A percentile compares a stretch with the other conserved stretches of the same genome.
Conservation (phyloP, 53 echinoderm and acorn worm genomes). For the Mesocentrotus franciscanus region DNA sequence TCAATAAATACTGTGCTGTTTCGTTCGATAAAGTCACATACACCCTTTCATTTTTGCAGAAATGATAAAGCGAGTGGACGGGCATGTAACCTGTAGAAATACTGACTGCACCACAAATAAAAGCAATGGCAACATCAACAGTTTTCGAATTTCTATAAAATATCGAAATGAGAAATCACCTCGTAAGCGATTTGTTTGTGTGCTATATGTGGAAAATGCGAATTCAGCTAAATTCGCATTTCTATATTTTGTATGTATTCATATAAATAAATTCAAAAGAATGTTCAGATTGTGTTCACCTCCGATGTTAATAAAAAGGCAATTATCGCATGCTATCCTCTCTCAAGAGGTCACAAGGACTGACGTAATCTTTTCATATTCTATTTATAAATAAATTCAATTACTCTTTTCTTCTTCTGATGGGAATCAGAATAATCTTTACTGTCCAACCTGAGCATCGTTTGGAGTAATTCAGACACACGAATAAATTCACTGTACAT, state of each 20-base stretch:
- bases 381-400: not conserved
- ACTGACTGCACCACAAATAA: not conserved
- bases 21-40: too few species aligned
- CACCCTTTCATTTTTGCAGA: not conserved
- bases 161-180: not conserved
- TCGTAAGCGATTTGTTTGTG: not conserved
- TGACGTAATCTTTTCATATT: not conserved
- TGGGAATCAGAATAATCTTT: not conserved
- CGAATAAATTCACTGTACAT: not conserved
- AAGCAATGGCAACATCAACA: not conserved
- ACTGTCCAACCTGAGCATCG: not conserved
- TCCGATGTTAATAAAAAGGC: not conserved
- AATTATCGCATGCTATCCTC: not conserved
- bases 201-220: not conserved
- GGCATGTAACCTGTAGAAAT: not conserved
- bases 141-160: not conserved
- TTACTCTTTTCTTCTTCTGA: not conserved
- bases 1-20: too few species aligned
- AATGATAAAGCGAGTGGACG: not conserved
- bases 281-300: not conserved
- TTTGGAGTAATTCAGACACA: not conserved
- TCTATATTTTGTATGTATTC: not conserved
- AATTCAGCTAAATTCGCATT: not conserved
- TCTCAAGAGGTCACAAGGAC: not conserved
- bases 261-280: too few species aligned